phyloP scores from a whole-genome alignment of 2,888 invertebrate genomes.

The Craniophora ligustri region DNA sequence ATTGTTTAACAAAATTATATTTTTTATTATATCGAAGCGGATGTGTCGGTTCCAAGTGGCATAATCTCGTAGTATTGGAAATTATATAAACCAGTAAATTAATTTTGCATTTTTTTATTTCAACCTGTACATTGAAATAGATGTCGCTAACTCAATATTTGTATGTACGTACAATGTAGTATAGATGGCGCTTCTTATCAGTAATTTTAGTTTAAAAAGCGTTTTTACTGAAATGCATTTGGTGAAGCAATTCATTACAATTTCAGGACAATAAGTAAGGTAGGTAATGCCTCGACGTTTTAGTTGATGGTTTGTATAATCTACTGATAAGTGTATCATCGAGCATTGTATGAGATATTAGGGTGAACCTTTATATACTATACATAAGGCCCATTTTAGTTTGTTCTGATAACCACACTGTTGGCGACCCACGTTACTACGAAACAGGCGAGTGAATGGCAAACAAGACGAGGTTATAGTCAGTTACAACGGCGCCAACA shows the following conservation, averaged over 20 bases:
- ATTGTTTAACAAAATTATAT: constrained; percentile 47
- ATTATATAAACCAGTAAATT: constrained; percentile 45
- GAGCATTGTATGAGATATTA: neutral
- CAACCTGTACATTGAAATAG: constrained; percentile 20
- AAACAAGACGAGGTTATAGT: constrained; percentile 57
- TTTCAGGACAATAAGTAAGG: neutral
- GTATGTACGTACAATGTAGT: constrained; percentile 7
- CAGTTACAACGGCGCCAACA: constrained; percentile 39
- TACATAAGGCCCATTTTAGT: constrained; percentile 12
- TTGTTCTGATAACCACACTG: constrained; percentile 8
- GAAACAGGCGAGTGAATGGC: constrained; percentile 59
- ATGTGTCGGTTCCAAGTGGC: constrained; percentile 30
- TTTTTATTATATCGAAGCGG: constrained; percentile 32
- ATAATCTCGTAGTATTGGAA: constrained; percentile 29
- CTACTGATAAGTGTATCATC: constrained; percentile 2
- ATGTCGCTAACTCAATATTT: constrained; percentile 29
- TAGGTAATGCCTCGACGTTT: neutral
- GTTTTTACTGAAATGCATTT: neutral
- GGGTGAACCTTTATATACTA: constrained; percentile 10
- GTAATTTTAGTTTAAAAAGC: neutral
- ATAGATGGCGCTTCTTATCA: constrained; percentile 35
- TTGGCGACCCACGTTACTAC: constrained; percentile 23
- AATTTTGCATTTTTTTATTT: constrained; percentile 43
- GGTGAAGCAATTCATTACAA: neutral
- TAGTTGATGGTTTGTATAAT: neutral